Evolutionary conservation across 1,140 invertebrate species (phyloP).

Genomic region (Drosophila kepulauana): DNA sequence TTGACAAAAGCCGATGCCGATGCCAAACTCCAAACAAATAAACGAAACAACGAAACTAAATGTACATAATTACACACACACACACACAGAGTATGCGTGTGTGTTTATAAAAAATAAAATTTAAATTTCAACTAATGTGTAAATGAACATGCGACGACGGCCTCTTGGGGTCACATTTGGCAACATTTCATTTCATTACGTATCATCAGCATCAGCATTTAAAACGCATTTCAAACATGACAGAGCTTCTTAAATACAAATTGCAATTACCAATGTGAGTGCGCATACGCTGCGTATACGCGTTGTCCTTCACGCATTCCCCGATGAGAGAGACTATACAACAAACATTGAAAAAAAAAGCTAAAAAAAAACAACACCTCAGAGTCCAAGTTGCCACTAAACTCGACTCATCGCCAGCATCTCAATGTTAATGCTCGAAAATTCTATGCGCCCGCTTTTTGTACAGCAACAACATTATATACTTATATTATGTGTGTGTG

Average conservation of each 20-base stretch:
- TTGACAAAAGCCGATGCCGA: conserved; percentile 66
- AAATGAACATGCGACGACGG: conserved; percentile 73
- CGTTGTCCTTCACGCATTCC: conserved; percentile 78
- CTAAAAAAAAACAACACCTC: conserved; percentile 22
- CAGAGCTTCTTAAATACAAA: conserved; percentile 58
- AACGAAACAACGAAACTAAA: conserved; percentile 50
- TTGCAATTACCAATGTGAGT: conserved; percentile 35
- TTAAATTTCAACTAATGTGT: conserved; percentile 82
- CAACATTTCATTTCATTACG: conserved; percentile 66
- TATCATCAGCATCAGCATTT: conserved; percentile 77
- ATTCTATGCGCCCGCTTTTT: conserved; percentile 35
- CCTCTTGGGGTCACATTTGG: conserved; percentile 81
- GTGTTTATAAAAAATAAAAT: conserved; percentile 41
- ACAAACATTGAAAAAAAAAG: too few species aligned
- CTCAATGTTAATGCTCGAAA: conserved; percentile 51
- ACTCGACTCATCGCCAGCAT: conserved; percentile 21
- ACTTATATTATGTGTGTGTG: background rate
- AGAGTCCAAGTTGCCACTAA: conserved; percentile 27
- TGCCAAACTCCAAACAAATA: conserved; percentile 49
- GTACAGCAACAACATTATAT: background rate
- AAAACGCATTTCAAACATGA: conserved; percentile 69
- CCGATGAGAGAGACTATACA: conserved; percentile 37
- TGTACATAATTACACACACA: conserved; percentile 41
- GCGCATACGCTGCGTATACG: conserved; percentile 24
- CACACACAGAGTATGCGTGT: background rate